Base-by-base conservation (phyloP, 2,113 vertebrate species). In the Orthonyx spaldingii region DNA sequence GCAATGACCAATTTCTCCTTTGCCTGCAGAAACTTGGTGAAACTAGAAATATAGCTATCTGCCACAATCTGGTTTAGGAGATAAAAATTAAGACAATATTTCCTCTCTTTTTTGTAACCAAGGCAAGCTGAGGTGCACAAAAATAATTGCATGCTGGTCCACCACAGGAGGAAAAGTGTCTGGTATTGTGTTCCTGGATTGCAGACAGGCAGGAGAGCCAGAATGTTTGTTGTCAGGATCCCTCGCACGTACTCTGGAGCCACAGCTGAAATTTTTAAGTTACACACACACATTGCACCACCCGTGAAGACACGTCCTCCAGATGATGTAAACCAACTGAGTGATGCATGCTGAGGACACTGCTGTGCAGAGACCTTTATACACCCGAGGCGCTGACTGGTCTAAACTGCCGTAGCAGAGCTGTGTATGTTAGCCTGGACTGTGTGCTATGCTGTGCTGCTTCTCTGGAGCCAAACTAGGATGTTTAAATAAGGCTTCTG, bases 401-500 rank as follows among this genome's bases (percentile, higher is more conserved):
- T 56, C 47, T 90, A 16, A 87, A 64, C 33, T 68, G 69, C 61
- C 27, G 6, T 68, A 0, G 10, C n/a, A 87, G 61, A 81, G 68
- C 68, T 63, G 23, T 50, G 32, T 83, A 22, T 80, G 56, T 50
- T 60, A 78, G 27, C 47, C 72, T 70, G 56, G 39, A 35, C 72
- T 60, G 56, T 46, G 75, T 94, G 76, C 74, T 94, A 15, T 0
- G 44, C 89, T 91, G 39, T 87, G 84, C 56, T 78, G 66, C 57
- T 80, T 81, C 77, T 87, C 59, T 55, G 66, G 69, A 94, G 76
- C 72, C 80, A 94, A 87, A 84, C 72, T 68, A 60, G 86, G 65
- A 37, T 94, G 44, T 84, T 94, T 87, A 92, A 97, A 95, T 59
- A 86, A 87, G 76, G 64, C 64, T 84, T 92, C 80, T 92, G 91